Conservation (phyloP, 2,888 invertebrate genomes). For the Cheilosia vulpina region DNA sequence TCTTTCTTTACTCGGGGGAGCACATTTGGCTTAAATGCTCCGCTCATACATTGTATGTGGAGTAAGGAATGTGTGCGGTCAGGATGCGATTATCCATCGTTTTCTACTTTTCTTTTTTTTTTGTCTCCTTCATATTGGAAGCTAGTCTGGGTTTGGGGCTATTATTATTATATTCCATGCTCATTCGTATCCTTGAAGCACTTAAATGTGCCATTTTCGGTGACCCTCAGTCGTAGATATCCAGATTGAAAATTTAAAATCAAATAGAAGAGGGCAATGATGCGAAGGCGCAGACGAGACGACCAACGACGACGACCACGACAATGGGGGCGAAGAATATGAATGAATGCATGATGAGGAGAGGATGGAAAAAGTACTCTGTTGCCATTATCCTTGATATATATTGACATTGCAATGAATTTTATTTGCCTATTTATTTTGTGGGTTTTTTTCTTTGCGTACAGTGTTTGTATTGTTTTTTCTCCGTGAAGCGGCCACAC, state of each 20-base stretch:
- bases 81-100: constrained; percentile 69
- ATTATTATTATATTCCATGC: constrained; percentile 29
- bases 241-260: constrained; percentile 66
- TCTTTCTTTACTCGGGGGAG: constrained; percentile 30
- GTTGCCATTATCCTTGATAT: constrained; percentile 67
- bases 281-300: constrained; percentile 18
- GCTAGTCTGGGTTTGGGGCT: constrained; percentile 29
- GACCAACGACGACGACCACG: constrained; percentile 26
- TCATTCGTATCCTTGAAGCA: constrained; percentile 59
- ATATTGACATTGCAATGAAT: constrained; percentile 65
- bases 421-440: constrained; percentile 57
- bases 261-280: constrained; percentile 52
- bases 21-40: constrained; percentile 47
- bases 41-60: constrained; percentile 23
- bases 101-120: constrained; percentile 11
- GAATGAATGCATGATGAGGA: constrained; percentile 30
- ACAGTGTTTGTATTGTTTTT: constrained; percentile 45
- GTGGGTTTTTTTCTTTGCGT: constrained; percentile 13
- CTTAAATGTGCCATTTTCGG: constrained; percentile 72
- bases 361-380: constrained; percentile 7
- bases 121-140: constrained; percentile 11
- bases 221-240: constrained; percentile 68
- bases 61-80: constrained; percentile 66
- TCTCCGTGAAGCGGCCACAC: constrained; percentile 2
- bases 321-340: constrained; percentile 57